Evolutionary conservation across 2,888 invertebrate genomes (phyloP).

Genomic region (Helobdella robusta): DNA sequence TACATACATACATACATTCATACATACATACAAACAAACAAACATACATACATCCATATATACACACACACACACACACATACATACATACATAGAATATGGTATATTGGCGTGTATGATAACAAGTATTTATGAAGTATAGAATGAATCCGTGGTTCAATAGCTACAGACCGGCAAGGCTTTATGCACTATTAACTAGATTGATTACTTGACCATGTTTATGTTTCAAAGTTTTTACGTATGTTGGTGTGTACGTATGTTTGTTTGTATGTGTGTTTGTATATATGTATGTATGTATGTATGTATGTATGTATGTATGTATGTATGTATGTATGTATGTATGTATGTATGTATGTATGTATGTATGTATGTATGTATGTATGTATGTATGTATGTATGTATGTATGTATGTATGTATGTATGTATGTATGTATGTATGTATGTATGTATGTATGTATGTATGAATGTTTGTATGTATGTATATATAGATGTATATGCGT

Average conservation of each 20-base stretch:
- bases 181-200: background rate
- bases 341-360: constrained; percentile 2
- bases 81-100: background rate
- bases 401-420: constrained; percentile 2
- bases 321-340: constrained; percentile 1
- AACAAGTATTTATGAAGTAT: background rate
- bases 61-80: background rate
- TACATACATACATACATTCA: background rate
- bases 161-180: background rate
- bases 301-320: constrained; percentile 1
- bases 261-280: background rate
- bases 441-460: constrained; percentile 2
- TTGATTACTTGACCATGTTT: background rate
- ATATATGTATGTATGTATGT: constrained; percentile 1
- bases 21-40: background rate
- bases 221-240: background rate
- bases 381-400: constrained; percentile 2
- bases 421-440: constrained; percentile 2
- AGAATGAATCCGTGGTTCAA: too few relatives aligned
- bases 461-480: background rate
- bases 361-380: constrained; percentile 2
- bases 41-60: background rate
- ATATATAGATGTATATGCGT: background rate
- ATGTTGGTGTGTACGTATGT: background rate
- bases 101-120: background rate